Evolutionary conservation across 2,888 invertebrate species (phyloP).

Genomic region (Aplocera efformata): DNA sequence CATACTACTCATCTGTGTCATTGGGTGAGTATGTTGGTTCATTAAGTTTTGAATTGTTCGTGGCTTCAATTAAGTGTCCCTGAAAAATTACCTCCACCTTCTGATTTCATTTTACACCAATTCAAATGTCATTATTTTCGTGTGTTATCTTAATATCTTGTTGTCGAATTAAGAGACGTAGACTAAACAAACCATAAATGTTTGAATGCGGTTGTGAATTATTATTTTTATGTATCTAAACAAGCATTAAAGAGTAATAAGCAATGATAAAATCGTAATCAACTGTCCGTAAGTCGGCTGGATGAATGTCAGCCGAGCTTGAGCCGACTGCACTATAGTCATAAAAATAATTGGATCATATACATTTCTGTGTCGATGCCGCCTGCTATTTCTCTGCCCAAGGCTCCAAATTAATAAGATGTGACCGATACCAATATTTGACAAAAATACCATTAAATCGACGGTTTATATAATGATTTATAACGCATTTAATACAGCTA

Average conservation of each 20-base stretch:
- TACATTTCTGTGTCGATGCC: not conserved
- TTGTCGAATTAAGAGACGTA: too few relatives aligned
- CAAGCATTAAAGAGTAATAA: constrained; percentile 21
- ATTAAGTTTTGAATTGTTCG: constrained; percentile 32
- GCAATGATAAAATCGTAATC: constrained; percentile 30
- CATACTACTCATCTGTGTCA: constrained; percentile 37
- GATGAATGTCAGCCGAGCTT: constrained; percentile 10
- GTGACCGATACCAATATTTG: constrained; percentile 2
- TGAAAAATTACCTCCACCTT: not conserved
- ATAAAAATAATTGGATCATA: constrained; percentile 11
- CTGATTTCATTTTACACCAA: not conserved
- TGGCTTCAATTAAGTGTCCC: constrained; percentile 24
- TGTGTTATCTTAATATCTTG: too few relatives aligned
- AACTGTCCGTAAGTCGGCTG: constrained; percentile 26
- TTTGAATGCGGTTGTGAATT: not conserved
- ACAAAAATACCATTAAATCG: not conserved
- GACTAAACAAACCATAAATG: too few relatives aligned
- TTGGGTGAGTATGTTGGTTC: constrained; percentile 37
- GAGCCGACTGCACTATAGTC: constrained; percentile 8
- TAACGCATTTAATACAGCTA: constrained; percentile 2
- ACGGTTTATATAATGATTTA: constrained; percentile 20
- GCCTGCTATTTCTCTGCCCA: not conserved
- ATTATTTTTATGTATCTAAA: constrained; percentile 7
- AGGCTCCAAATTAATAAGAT: constrained; percentile 10
- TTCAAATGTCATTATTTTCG: not conserved